phyloP scores from a whole-genome alignment of 2,888 invertebrate genomes.

The Scaptodrosophila latifasciaeformis region DNA sequence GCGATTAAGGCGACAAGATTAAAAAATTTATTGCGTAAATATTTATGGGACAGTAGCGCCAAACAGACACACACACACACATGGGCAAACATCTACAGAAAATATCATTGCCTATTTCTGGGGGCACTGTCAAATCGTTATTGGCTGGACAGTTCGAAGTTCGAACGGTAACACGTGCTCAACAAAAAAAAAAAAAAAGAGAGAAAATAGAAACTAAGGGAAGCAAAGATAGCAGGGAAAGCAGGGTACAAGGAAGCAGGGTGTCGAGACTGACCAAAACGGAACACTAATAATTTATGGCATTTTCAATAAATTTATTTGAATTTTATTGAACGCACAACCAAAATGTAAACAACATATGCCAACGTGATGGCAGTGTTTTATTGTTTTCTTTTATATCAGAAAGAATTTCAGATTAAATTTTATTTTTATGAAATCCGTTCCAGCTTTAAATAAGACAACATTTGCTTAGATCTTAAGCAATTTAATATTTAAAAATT shows the following conservation, averaged over 20 bases:
- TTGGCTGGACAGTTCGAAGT: not conserved
- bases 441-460: too few species aligned
- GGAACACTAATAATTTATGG: constrained; percentile 58
- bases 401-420: not conserved
- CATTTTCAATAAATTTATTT: constrained; percentile 50
- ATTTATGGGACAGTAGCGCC: constrained; percentile 71
- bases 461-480: too few species aligned
- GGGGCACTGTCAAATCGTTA: not conserved
- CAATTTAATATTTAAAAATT: not conserved
- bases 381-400: not conserved
- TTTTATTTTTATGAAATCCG: not conserved
- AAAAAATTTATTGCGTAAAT: constrained; percentile 76
- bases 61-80: constrained; percentile 13
- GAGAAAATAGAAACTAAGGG: constrained; percentile 11
- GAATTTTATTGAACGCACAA: constrained; percentile 33
- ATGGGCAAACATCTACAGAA: constrained; percentile 22
- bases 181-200: constrained; percentile 8
- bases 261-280: too few species aligned
- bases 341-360: constrained; percentile 12
- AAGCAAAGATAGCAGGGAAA: constrained; percentile 32
- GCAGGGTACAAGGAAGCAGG: too few species aligned
- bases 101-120: constrained; percentile 7
- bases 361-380: too few species aligned
- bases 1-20: constrained; percentile 76
- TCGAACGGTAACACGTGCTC: constrained; percentile 10